phyloP scores from a whole-genome alignment of 2,113 vertebrate genomes.

The Amblyornis subalaris region DNA sequence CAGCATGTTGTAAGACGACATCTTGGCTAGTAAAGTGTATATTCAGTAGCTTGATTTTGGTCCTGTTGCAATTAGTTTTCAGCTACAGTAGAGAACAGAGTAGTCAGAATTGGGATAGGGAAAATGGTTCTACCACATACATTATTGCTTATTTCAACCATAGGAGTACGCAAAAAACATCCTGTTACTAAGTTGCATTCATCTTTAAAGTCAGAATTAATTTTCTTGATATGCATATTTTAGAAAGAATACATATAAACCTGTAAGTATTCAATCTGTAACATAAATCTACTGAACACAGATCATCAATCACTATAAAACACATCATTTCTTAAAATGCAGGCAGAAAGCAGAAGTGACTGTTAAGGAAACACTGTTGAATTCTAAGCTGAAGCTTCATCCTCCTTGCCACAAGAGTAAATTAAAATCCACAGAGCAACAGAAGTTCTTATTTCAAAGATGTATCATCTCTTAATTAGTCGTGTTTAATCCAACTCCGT shows the following conservation, averaged over 20 bases:
- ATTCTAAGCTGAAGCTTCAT: not conserved
- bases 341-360: not conserved
- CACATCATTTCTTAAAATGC: not conserved
- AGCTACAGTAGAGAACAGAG: not conserved
- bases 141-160: not conserved
- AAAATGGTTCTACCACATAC: not conserved
- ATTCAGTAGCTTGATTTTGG: not conserved
- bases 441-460: not conserved
- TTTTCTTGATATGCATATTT: not conserved
- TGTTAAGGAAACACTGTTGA: not conserved
- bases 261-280: not conserved
- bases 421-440: not conserved
- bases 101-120: rapidly evolving
- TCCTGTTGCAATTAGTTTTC: not conserved
- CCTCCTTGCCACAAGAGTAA: not conserved
- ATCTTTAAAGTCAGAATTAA: not conserved
- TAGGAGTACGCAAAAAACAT: not conserved
- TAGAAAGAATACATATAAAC: not conserved
- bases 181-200: not conserved
- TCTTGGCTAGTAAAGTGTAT: not conserved
- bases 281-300: not conserved
- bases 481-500: not conserved
- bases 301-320: not conserved
- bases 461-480: not conserved
- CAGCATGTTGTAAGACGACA: rapidly evolving